Conservation (phyloP, 2,888 invertebrate genomes). For the Cerceris rybyensis region DNA sequence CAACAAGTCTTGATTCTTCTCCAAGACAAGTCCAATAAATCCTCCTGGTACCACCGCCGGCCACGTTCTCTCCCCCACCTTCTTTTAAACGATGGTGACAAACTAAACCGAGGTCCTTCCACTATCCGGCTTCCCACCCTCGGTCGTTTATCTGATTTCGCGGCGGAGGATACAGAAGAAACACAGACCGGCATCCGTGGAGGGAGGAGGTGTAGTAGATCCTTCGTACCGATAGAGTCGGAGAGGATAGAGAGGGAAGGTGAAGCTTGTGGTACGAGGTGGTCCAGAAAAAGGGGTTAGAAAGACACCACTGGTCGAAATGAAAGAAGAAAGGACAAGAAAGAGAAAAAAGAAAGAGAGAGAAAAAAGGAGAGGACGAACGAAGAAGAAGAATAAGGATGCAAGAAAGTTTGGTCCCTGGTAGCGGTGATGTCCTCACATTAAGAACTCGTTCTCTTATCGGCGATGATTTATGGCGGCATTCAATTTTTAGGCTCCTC, state of each 20-base stretch:
- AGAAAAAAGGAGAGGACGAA: constrained; percentile 17
- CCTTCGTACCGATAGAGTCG: constrained; percentile 53
- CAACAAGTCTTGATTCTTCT: constrained; percentile 73
- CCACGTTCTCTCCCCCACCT: constrained; percentile 30
- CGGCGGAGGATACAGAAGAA: constrained; percentile 70
- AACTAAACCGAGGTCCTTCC: constrained; percentile 68
- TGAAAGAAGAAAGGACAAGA: background rate
- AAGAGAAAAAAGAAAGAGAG: constrained; percentile 8
- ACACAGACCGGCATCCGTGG: constrained; percentile 58
- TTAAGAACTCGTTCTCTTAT: constrained; percentile 74
- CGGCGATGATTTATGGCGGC: constrained; percentile 70
- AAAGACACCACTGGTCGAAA: constrained; percentile 40
- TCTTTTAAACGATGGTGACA: constrained; percentile 70
- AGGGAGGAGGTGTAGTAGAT: constrained; percentile 61
- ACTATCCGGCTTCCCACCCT: constrained; percentile 58
- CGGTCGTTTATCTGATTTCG: constrained; percentile 69
- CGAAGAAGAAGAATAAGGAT: constrained; percentile 27
- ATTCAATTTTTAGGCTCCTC: constrained; percentile 71
- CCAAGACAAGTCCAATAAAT: constrained; percentile 73
- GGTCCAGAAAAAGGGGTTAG: constrained; percentile 64
- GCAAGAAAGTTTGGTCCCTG: constrained; percentile 46
- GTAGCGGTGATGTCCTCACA: constrained; percentile 73
- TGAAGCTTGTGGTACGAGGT: constrained; percentile 32
- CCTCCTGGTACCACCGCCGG: constrained; percentile 56
- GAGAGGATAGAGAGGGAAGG: constrained; percentile 18